A percentile compares a stretch with the other conserved stretches of the same genome.
Conservation (phyloP, 2,113 vertebrate genomes). For the Alces alces region DNA sequence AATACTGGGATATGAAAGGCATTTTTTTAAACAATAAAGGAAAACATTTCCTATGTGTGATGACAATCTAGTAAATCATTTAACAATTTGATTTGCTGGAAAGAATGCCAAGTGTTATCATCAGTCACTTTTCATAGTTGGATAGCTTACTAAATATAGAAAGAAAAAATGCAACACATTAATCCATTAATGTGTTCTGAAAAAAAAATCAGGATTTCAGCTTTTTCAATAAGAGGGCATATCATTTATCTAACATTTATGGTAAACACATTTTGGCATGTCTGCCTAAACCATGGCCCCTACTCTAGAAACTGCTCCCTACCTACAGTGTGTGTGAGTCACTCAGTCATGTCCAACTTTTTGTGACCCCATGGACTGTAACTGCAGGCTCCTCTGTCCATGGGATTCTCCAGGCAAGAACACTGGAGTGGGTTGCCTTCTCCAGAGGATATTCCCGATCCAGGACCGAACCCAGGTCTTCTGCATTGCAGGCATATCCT, state of each 20-base stretch:
- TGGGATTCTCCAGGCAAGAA: neutral
- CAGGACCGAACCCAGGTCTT: neutral
- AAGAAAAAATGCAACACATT: neutral
- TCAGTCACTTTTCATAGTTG: constrained; percentile 4
- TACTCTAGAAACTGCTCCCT: neutral
- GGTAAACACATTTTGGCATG: neutral
- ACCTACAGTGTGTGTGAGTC: neutral
- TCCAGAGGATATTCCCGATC: neutral
- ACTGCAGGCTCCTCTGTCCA: neutral
- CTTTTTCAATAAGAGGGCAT: neutral
- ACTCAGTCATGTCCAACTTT: neutral
- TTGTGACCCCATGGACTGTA: neutral
- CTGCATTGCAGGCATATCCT: neutral
- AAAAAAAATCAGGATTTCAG: constrained; percentile 16
- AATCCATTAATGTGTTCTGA: neutral
- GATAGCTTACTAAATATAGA: constrained; percentile 22
- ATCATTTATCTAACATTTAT: neutral
- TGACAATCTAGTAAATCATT: constrained; percentile 35
- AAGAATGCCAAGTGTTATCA: neutral
- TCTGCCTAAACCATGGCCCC: neutral
- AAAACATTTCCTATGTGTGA: constrained; percentile 21
- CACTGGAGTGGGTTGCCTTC: neutral
- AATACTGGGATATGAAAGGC: constrained; percentile 26
- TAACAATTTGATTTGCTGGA: constrained; percentile 37
- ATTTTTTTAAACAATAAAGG: constrained; percentile 51